Percentiles rank a stretch among this genome's conserved stretches.
phyloP scores from a whole-genome alignment of 1,140 invertebrate genomes.

The Babylonia areolata region DNA sequence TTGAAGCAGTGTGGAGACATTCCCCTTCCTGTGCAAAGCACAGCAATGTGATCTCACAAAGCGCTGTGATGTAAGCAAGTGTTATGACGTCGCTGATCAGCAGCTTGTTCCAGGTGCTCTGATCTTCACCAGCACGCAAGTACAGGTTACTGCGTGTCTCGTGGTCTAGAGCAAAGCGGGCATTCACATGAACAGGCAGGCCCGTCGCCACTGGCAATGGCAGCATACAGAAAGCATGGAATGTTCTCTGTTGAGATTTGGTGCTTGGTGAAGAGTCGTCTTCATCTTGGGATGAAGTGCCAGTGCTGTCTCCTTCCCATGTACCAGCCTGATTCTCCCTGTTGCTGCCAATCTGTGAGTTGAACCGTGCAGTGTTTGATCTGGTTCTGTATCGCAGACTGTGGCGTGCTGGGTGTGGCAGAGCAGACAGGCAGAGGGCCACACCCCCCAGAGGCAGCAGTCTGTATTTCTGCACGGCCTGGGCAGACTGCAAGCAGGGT shows the following conservation, averaged over 20 bases:
- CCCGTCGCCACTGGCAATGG: conserved; percentile 68
- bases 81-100: conserved; percentile 57
- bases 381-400: too few relatives aligned
- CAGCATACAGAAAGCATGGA: conserved; percentile 68
- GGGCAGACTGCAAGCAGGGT: conserved; percentile 26
- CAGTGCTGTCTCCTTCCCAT: too few relatives aligned
- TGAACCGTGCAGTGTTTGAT: not conserved
- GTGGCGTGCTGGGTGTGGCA: not conserved
- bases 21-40: not conserved
- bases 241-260: not conserved
- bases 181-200: conserved; percentile 72
- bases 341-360: not conserved
- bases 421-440: conserved; percentile 45
- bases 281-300: too few relatives aligned
- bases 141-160: conserved; percentile 67
- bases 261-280: not conserved
- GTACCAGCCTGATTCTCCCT: not conserved
- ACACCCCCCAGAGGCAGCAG: conserved; percentile 67
- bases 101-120: conserved; percentile 61
- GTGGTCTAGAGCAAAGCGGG: conserved; percentile 71
- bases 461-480: conserved; percentile 47
- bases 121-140: conserved; percentile 43
- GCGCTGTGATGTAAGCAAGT: conserved; percentile 54
- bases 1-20: not conserved
- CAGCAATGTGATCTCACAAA: not conserved